These are phyloP conservation scores for Nemapogon koenigi DNA, from an alignment of 2,888 invertebrate genomes.

Conservation along the genomic window DNA sequence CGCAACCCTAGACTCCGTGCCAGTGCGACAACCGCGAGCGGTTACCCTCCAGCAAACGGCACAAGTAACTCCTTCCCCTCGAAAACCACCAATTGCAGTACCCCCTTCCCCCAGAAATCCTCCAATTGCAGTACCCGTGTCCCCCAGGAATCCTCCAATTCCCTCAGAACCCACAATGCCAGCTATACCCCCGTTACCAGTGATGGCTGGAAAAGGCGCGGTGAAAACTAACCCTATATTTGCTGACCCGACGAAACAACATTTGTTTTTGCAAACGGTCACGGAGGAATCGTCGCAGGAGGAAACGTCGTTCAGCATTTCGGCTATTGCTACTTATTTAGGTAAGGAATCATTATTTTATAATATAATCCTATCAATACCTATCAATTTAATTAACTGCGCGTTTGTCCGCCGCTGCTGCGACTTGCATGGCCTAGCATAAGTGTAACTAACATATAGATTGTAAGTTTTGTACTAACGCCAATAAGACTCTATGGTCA, in stretches of 20 bases:
- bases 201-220: neutral
- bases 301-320: constrained; percentile 40
- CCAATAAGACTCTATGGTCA: too few relatives aligned
- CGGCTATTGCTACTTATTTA: constrained; percentile 47
- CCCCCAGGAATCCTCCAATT: neutral
- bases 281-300: constrained; percentile 9
- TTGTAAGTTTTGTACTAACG: too few relatives aligned
- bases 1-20: constrained; percentile 39
- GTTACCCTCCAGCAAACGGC: too few relatives aligned
- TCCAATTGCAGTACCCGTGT: neutral
- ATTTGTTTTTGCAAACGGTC: constrained; percentile 2
- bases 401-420: neutral
- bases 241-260: constrained; percentile 3
- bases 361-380: constrained; percentile 1
- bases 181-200: too few relatives aligned
- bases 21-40: constrained; percentile 39
- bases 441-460: too few relatives aligned
- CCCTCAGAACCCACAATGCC: neutral
- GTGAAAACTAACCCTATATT: constrained; percentile 1
- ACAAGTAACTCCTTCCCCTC: neutral
- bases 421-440: too few relatives aligned
- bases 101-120: neutral
- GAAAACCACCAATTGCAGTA: neutral
- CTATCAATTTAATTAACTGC: neutral
- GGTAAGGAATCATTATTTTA: constrained; percentile 29